phyloP scores from a whole-genome alignment of 1,140 invertebrate genomes.

The Trichogramma pretiosum region DNA sequence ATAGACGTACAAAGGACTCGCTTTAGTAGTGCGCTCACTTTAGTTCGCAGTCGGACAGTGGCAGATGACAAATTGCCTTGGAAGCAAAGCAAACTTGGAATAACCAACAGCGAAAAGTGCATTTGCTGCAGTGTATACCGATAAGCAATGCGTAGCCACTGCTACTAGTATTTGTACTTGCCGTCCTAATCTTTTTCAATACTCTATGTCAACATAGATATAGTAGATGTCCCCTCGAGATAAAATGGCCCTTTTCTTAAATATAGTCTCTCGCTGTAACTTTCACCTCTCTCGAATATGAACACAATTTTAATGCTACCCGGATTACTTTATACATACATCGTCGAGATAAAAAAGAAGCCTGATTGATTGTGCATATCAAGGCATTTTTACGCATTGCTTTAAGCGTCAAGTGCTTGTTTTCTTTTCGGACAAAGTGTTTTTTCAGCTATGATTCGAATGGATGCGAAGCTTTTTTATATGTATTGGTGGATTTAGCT shows the following conservation, averaged over 20 bases:
- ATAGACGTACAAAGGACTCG: no score
- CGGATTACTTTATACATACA: constrained; percentile 2
- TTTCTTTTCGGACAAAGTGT: background rate
- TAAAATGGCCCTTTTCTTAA: constrained; percentile 30
- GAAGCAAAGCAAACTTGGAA: constrained; percentile 35
- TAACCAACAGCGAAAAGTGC: background rate
- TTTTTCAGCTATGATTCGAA: no score
- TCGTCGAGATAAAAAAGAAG: background rate
- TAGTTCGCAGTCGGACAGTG: constrained; percentile 30
- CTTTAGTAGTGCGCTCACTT: background rate
- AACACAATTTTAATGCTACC: background rate
- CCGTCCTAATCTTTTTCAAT: constrained; percentile 7
- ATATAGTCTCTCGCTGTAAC: background rate
- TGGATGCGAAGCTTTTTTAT: no score
- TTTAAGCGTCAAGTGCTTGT: constrained; percentile 7
- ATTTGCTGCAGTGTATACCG: constrained; percentile 1
- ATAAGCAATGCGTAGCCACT: no score
- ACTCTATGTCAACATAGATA: constrained; percentile 9
- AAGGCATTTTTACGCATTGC: background rate
- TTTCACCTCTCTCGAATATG: background rate
- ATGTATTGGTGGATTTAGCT: no score
- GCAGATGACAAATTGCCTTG: constrained; percentile 38
- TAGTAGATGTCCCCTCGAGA: constrained; percentile 18
- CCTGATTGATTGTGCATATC: constrained; percentile 10
- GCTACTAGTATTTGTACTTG: constrained; percentile 20